Evolutionary conservation across 2,113 vertebrate species (phyloP).

Genomic region (Calyptommatus sinebrachiatus): DNA sequence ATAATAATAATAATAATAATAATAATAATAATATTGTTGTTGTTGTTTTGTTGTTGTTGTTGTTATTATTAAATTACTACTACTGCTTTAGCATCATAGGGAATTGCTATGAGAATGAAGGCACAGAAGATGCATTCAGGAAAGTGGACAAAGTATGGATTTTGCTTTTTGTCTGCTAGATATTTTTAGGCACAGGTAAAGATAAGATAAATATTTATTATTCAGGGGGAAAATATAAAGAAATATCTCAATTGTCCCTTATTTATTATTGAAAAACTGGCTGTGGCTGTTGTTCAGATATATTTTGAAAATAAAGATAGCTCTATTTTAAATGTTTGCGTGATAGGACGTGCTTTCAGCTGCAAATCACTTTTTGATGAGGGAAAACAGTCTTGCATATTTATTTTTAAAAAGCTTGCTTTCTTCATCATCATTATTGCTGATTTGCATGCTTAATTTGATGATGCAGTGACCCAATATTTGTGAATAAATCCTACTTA

Average conservation of each 20-base stretch:
- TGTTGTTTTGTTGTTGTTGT: too few relatives aligned
- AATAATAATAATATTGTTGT: too few relatives aligned
- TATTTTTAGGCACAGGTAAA: not conserved
- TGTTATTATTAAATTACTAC: too few relatives aligned
- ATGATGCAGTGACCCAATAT: not conserved
- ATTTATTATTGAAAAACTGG: not conserved
- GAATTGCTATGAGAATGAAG: not conserved
- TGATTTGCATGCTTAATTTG: not conserved
- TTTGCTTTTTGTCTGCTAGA: not conserved
- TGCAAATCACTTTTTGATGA: not conserved
- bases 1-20: too few relatives aligned
- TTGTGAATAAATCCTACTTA: slow-evolving; percentile 12
- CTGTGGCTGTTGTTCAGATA: not conserved
- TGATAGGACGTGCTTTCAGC: not conserved
- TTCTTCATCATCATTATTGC: not conserved
- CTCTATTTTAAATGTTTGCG: not conserved
- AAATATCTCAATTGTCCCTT: not conserved
- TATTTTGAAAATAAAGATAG: not conserved
- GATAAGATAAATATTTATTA: too few relatives aligned
- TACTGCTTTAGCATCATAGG: not conserved
- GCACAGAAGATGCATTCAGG: not conserved
- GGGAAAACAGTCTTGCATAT: not conserved
- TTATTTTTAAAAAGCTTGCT: not conserved
- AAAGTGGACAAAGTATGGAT: not conserved
- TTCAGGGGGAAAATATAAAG: not conserved